Evolutionary conservation across 2,888 invertebrate species (phyloP).

Genomic region (Scaptomyza cyrtandrae): DNA sequence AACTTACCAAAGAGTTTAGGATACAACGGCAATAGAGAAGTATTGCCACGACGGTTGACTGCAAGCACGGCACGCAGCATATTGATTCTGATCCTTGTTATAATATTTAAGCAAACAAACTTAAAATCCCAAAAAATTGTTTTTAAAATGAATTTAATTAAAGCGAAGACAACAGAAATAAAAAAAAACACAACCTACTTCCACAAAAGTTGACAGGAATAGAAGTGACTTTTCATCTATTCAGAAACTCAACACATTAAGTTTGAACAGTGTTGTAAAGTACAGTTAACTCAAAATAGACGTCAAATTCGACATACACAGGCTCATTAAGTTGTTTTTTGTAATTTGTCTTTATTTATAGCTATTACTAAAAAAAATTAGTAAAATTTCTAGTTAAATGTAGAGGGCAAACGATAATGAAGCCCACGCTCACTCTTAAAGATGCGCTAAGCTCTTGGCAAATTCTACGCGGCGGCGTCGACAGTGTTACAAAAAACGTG

Average conservation of each 20-base stretch:
- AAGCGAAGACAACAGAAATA: neutral
- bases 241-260: constrained; percentile 20
- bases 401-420: constrained; percentile 59
- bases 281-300: neutral
- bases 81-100: constrained; percentile 10
- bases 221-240: constrained; percentile 9
- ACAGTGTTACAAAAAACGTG: constrained; percentile 45
- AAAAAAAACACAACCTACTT: constrained; percentile 12
- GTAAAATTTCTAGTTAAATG: constrained; percentile 71
- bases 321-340: constrained; percentile 14
- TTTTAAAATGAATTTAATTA: constrained; percentile 8
- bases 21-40: constrained; percentile 8
- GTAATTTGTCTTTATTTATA: constrained; percentile 61
- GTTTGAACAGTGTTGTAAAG: constrained; percentile 32
- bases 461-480: constrained; percentile 45
- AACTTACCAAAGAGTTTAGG: constrained; percentile 34
- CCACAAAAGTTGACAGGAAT: constrained; percentile 43
- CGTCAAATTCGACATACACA: neutral
- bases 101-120: constrained; percentile 22
- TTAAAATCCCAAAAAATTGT: constrained; percentile 40
- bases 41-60: constrained; percentile 22
- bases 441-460: constrained; percentile 64
- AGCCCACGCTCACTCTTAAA: constrained; percentile 46
- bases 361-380: constrained; percentile 74
- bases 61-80: constrained; percentile 41